These are phyloP conservation scores for Drosophila greeni DNA, from an alignment of 2,888 invertebrate genomes.

Conservation along the genomic window DNA sequence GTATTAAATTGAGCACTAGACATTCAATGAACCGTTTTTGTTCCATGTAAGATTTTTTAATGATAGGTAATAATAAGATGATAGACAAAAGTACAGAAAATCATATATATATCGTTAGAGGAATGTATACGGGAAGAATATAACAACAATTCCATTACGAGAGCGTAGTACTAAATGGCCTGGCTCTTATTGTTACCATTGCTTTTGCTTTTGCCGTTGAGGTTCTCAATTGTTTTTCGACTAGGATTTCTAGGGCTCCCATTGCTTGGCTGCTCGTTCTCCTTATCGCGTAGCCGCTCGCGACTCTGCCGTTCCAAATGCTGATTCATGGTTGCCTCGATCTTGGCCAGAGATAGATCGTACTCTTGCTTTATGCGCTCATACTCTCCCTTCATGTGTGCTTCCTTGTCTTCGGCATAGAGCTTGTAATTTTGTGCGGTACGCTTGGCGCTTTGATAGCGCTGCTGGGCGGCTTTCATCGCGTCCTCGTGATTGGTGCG, in stretches of 20 bases:
- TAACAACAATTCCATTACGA: conserved; percentile 13
- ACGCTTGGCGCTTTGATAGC: conserved; percentile 83
- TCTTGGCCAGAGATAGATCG: conserved; percentile 69
- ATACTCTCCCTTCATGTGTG: conserved; percentile 82
- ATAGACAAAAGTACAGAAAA: background rate
- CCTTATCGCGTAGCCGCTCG: conserved; percentile 54
- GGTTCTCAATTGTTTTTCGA: conserved; percentile 2
- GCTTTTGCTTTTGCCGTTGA: background rate
- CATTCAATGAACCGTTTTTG: background rate
- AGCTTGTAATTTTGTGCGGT: conserved; percentile 84
- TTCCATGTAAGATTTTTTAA: background rate
- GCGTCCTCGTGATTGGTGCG: conserved; percentile 80
- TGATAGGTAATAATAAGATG: background rate
- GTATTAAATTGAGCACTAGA: background rate
- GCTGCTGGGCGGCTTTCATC: conserved; percentile 80
- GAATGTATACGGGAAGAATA: conserved; percentile 7
- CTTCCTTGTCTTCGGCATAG: conserved; percentile 83
- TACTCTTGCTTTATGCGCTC: conserved; percentile 83
- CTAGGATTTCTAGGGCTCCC: background rate
- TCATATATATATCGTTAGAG: no score
- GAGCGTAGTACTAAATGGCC: background rate
- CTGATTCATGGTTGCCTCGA: conserved; percentile 71
- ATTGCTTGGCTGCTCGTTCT: conserved; percentile 59
- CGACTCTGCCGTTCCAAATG: conserved; percentile 66
- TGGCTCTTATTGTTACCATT: background rate